phyloP scores from a whole-genome alignment of 64 coral and sea anemone genomes.

The Cladopsammia gracilis region DNA sequence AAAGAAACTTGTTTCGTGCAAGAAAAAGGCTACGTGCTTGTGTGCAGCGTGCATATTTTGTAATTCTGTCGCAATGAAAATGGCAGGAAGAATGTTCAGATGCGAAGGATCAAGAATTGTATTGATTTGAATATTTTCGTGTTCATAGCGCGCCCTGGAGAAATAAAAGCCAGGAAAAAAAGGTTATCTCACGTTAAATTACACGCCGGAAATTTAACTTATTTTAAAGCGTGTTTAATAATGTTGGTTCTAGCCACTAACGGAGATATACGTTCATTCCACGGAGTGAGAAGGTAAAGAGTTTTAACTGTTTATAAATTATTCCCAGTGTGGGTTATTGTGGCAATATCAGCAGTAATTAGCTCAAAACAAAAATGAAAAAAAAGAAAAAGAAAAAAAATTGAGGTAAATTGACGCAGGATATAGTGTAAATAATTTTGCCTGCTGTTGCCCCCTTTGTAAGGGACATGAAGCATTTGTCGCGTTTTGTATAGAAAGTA shows the following conservation, averaged over 20 bases:
- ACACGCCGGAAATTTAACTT: slow-evolving; percentile 30
- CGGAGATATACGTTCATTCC: not conserved
- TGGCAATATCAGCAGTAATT: not conserved
- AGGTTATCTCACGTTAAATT: not conserved
- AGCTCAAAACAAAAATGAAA: not conserved
- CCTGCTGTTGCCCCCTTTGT: not conserved
- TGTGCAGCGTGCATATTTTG: not conserved
- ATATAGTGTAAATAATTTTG: slow-evolving; percentile 6
- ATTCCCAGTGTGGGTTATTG: not conserved
- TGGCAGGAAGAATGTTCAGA: not conserved
- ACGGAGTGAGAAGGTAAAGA: not conserved
- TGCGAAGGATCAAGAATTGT: not conserved
- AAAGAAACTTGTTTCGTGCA: not conserved
- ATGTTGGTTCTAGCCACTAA: not conserved
- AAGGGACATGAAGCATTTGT: not conserved
- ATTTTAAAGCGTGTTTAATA: slow-evolving; percentile 20
- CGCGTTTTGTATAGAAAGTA: slow-evolving; percentile 4
- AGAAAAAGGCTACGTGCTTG: not conserved
- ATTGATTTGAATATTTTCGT: not conserved
- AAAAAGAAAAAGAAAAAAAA: not conserved
- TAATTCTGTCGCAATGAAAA: slow-evolving; percentile 16
- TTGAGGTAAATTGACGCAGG: no score
- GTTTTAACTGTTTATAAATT: not conserved
- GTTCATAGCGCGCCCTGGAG: not conserved
- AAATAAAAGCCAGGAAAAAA: not conserved